A percentile compares a stretch with the other conserved stretches of the same genome.
Conservation (phyloP, 1,140 invertebrate genomes). For the Drosophila willistoni region DNA sequence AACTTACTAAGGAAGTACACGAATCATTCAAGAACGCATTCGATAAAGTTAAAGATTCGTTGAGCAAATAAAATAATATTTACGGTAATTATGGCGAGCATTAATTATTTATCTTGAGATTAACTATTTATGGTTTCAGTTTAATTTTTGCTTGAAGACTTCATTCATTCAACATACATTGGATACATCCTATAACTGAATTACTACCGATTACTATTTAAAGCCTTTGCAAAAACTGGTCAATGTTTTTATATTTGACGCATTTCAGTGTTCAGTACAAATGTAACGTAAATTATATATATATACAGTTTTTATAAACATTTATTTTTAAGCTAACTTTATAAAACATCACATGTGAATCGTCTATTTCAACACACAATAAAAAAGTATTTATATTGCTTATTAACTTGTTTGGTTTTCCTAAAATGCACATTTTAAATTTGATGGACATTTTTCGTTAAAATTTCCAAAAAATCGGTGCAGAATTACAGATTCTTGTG, state of each 20-base stretch:
- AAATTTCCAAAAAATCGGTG: too few relatives aligned
- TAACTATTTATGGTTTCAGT: background rate
- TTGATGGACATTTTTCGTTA: background rate
- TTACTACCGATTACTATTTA: background rate
- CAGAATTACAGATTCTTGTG: too few relatives aligned
- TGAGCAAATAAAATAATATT: constrained; percentile 25
- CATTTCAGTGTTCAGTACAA: constrained; percentile 22
- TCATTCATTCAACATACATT: background rate
- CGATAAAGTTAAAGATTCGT: constrained; percentile 56
- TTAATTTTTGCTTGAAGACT: background rate
- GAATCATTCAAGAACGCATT: constrained; percentile 43
- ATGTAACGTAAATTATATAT: constrained; percentile 16
- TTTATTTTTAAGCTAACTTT: constrained; percentile 23
- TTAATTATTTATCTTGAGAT: background rate
- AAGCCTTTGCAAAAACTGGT: constrained; percentile 7
- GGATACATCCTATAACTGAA: constrained; percentile 1
- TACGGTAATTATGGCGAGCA: background rate
- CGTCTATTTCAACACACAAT: constrained; percentile 1
- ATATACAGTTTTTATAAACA: constrained; percentile 14
- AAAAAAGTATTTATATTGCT: constrained; percentile 3
- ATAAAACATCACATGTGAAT: constrained; percentile 12
- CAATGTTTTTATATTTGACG: background rate
- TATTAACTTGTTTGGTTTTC: background rate
- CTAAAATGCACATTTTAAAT: too few relatives aligned
- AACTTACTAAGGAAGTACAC: constrained; percentile 42